These are phyloP conservation scores for Epinephelus awoara DNA, from an alignment of 2,797 vertebrate species.

Conservation along the genomic window DNA sequence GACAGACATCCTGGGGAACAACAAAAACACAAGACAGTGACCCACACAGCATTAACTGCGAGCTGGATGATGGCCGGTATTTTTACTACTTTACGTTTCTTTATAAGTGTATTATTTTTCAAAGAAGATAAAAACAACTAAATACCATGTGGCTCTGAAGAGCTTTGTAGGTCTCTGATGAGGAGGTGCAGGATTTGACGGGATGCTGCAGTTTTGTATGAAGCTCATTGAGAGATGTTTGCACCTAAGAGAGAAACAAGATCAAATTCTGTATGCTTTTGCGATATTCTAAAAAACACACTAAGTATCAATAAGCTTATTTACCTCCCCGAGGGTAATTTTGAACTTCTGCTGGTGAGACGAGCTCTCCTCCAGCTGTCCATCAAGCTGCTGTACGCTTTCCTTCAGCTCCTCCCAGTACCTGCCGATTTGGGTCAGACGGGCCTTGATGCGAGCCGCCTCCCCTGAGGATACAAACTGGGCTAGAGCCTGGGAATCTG, in stretches of 20 bases:
- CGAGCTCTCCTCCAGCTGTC: constrained; percentile 87
- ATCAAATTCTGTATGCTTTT: not conserved
- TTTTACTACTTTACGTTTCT: too few species aligned
- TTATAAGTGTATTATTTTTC: too few species aligned
- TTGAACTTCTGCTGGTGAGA: constrained; percentile 91
- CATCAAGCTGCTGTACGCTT: constrained; percentile 87
- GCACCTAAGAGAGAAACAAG: constrained; percentile 80
- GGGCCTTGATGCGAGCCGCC: constrained; percentile 92
- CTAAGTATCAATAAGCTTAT: not conserved
- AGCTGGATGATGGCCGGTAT: not conserved
- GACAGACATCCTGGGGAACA: constrained; percentile 89
- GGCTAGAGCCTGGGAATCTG: constrained; percentile 87
- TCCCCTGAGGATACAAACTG: constrained; percentile 94
- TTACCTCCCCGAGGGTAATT: constrained; percentile 90
- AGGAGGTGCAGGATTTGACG: constrained; percentile 89
- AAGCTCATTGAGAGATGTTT: constrained; percentile 85
- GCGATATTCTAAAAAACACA: not conserved
- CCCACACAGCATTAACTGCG: not conserved
- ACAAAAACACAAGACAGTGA: constrained; percentile 34
- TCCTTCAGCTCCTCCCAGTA: constrained; percentile 96
- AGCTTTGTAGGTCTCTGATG: constrained; percentile 89
- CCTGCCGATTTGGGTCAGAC: constrained; percentile 92
- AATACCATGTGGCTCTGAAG: constrained; percentile 93
- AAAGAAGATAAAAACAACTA: not conserved
- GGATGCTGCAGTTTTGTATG: constrained; percentile 86